A percentile compares a stretch with the other conserved stretches of the same genome.
Evolutionary conservation across 92 coral and sea anemone genomes (phyloP).

Genomic region (Isaurus tuberculatus): DNA sequence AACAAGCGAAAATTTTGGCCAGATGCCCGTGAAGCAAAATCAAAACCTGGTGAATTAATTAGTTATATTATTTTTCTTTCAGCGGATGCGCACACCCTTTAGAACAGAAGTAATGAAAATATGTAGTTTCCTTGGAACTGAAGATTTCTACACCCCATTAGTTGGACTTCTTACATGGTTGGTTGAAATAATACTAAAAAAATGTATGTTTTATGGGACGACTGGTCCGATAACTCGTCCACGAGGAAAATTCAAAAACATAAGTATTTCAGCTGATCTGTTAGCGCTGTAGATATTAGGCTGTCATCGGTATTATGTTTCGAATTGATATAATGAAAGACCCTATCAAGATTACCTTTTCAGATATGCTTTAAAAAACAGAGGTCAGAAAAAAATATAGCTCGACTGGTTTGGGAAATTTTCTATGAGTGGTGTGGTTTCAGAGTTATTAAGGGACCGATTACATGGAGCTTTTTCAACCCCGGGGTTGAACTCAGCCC

Average conservation of each 20-base stretch:
- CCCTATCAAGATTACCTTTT: background rate
- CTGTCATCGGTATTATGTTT: too few relatives aligned
- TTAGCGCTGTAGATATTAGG: too few relatives aligned
- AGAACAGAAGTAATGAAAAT: constrained; percentile 81
- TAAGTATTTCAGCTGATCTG: too few relatives aligned
- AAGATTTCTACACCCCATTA: constrained; percentile 90
- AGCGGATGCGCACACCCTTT: constrained; percentile 93
- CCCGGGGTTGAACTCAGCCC: too few relatives aligned
- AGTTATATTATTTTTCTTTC: constrained; percentile 1
- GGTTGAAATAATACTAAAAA: constrained; percentile 1
- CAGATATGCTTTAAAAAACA: too few relatives aligned
- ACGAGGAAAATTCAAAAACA: background rate
- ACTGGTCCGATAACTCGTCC: background rate
- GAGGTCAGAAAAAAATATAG: too few relatives aligned
- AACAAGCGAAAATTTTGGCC: background rate
- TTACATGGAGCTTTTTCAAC: too few relatives aligned
- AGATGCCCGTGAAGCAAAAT: background rate
- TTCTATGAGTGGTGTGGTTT: too few relatives aligned
- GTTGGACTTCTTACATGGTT: constrained; percentile 90
- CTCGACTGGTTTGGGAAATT: too few relatives aligned
- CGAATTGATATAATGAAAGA: background rate
- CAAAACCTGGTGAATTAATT: background rate
- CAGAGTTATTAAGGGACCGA: too few relatives aligned
- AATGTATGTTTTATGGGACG: background rate
- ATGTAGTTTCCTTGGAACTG: constrained; percentile 95